These are phyloP conservation scores for Hydraecia micacea DNA, from an alignment of 2,888 invertebrate genomes.

Conservation along the genomic window DNA sequence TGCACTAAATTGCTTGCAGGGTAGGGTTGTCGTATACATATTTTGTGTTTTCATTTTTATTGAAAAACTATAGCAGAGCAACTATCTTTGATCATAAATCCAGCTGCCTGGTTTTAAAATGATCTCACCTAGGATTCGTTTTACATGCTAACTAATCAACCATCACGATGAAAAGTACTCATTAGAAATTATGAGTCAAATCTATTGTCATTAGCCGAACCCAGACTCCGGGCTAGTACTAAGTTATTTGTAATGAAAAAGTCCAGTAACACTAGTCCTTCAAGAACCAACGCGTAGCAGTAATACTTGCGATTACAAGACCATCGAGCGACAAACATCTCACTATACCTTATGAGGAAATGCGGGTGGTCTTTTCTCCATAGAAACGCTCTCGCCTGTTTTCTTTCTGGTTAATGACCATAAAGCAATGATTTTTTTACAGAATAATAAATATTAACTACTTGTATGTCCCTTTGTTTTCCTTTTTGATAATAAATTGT, in stretches of 20 bases:
- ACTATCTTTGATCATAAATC: not conserved
- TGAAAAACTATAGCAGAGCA: not conserved
- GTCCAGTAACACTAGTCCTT: not conserved
- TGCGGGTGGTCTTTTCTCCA: no score
- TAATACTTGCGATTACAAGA: not conserved
- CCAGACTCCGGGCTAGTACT: not conserved
- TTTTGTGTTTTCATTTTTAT: not conserved
- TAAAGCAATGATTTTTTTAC: no score
- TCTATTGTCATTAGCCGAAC: not conserved
- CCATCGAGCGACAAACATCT: not conserved
- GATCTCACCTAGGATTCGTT: not conserved
- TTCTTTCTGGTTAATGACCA: no score
- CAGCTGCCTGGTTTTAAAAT: no score
- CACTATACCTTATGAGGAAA: not conserved
- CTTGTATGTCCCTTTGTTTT: no score
- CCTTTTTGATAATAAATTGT: no score
- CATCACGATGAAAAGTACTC: not conserved
- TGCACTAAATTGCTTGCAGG: constrained; percentile 16
- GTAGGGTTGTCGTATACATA: constrained; percentile 34
- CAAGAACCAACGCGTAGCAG: not conserved
- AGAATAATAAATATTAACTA: no score
- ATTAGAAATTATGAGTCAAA: not conserved
- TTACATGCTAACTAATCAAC: not conserved
- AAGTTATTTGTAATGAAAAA: not conserved
- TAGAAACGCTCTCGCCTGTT: no score